Evolutionary conservation across 2,113 vertebrate genomes (phyloP), one percentile per base, ranked within the genome.

Genomic region (Eretmochelys imbricata): DNA sequence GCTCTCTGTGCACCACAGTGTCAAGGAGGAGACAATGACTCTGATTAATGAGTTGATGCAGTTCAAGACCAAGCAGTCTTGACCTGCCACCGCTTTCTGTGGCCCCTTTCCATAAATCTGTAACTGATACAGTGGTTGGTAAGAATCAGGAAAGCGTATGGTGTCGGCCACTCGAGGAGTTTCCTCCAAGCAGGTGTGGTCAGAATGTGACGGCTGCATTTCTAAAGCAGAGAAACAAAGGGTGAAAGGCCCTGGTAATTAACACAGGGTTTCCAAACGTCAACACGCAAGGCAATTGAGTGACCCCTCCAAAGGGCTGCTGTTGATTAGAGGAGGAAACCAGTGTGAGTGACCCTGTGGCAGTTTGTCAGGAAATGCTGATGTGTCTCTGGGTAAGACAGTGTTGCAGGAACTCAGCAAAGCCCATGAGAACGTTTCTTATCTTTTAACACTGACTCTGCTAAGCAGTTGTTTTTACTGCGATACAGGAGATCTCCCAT

Each of bases 291-390:
- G 90, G 93, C 84, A 31, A 5, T 75, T 25, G 78, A 19, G 31
- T 57, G 93, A 80, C 93, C 90, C 90, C 19, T 89, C 83, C 84
- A 89, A 27, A 86, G 90, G 3, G 25, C 53, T 93, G n/a, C 84
- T 93, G 88, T 93, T 96, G 95, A 97, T 95, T 49, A 5, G 75
- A 92, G 94, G 84, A 94, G 94, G 95, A 97, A 97, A 25, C 16
- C 89, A n/a, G 87, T 8, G 3, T 54, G 53, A 80, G 80, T 31
- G 76, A 93, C 85, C 92, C 84, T 8, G 80, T 92, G 93, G 87
- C 94, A 89, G 79, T 90, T 5, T 79, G 8, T 48, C 88, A 84
- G 95, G 96, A 97, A 97, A 87, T 3, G 91, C 93, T 91, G 89
- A 69, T 94, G 84, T 59, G 53, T 95, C 48, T 55, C 2, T 2